A percentile compares a stretch with the other conserved stretches of the same genome.
Conservation (phyloP, 2,113 vertebrate genomes). For the Mixornis gularis region DNA sequence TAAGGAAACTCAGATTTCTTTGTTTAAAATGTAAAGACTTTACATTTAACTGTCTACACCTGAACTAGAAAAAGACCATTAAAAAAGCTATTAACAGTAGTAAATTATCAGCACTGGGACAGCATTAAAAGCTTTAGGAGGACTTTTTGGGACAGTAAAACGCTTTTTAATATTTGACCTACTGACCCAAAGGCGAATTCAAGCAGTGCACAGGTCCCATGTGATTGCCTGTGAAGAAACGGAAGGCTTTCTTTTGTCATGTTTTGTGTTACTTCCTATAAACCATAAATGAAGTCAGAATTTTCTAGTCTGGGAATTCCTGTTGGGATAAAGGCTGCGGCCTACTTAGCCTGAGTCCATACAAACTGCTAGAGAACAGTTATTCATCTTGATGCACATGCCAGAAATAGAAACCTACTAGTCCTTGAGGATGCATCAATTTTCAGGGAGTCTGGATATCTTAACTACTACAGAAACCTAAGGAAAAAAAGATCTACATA, state of each 20-base stretch:
- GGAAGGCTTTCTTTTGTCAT: constrained; percentile 5
- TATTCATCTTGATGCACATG: constrained; percentile 48
- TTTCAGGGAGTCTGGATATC: constrained; percentile 43
- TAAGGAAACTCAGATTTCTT: background rate
- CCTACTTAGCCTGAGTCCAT: constrained; percentile 21
- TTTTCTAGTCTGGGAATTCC: constrained; percentile 52
- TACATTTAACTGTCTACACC: constrained; percentile 1
- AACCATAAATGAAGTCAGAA: constrained; percentile 52
- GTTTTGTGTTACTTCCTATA: constrained; percentile 48
- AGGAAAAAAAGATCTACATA: background rate
- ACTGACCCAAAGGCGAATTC: constrained; percentile 22
- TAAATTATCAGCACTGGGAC: constrained; percentile 33
- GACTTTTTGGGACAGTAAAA: constrained; percentile 44
- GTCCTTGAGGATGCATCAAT: constrained; percentile 55
- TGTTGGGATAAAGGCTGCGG: constrained; percentile 45
- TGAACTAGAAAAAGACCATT: background rate
- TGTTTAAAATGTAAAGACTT: background rate
- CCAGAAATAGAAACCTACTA: constrained; percentile 52
- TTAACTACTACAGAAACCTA: constrained; percentile 40
- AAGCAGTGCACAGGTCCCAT: constrained; percentile 26
- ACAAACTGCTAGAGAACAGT: constrained; percentile 25
- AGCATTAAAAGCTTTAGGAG: constrained; percentile 32
- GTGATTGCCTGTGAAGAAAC: constrained; percentile 41
- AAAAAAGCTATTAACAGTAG: constrained; percentile 5
- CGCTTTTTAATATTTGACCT: constrained; percentile 46